Base-by-base conservation (phyloP, 2,888 invertebrate species). In the Hecatera dysodea region DNA sequence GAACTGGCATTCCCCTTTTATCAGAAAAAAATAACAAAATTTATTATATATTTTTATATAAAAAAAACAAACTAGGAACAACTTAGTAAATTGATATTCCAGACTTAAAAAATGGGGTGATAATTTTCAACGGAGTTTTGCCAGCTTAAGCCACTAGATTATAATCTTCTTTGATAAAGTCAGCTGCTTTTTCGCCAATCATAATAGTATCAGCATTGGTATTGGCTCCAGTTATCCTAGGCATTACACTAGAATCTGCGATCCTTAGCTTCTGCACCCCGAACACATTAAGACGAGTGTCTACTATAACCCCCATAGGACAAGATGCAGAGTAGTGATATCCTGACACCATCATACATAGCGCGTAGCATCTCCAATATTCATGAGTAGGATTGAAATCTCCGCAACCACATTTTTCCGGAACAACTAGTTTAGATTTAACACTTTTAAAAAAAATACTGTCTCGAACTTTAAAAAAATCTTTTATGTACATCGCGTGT, bases 221-320 rank as follows among this genome's bases (percentile, higher is more conserved):
- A 90, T 98, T 98, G 0, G 97, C 97, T 80, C 97, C 97, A 4
- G 97, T 94, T 0, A 80, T 65, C 11, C n/a, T 53, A 12, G 98
- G 98, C 97, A 98, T 98, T 22, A 98, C 96, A 52, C 97, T 97
- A 0, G 97, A 97, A 88, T 98, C 98, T 0, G 96, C 96, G 0
- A 98, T 97, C 44, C 98, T 93, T 1, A 98, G 90, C 8, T 96
- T 96, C 8, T 94, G 87, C 0, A 97, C 93, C 0, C 97, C 97
- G 57, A 96, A 95, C 0, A 98, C 97, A 52, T 93, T 94, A 1
- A 98, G 90, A 52, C 97, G 88, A 0, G 96, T 94, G 90, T 97
- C 97, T 0, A 98, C 97, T 1, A 98, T 97, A 0, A 97, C 96
- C 0, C 97, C 98, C 97, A 98, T 97, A 88, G 97, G 97, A 69